Percentiles rank a stretch among this genome's conserved stretches.
These are phyloP conservation scores for Mesitornis unicolor DNA, from an alignment of 2,113 vertebrate genomes.

Conservation along the genomic window DNA sequence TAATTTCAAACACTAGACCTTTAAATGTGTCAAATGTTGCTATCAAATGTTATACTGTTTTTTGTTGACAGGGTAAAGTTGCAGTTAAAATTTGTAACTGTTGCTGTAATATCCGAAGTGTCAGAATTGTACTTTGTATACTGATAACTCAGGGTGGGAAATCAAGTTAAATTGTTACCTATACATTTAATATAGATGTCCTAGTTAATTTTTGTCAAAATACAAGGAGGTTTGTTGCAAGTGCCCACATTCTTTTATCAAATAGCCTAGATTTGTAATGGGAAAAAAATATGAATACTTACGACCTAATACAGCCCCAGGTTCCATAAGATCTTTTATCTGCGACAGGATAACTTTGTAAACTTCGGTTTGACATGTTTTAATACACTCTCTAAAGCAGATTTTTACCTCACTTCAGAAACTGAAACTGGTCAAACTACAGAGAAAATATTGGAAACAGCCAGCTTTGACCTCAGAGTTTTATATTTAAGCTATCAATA, in stretches of 20 bases:
- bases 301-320: neutral
- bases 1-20: neutral
- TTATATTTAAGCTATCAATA: neutral
- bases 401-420: neutral
- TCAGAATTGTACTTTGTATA: neutral
- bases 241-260: neutral
- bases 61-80: neutral
- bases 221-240: accelerated
- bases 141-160: neutral
- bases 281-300: neutral
- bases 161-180: neutral
- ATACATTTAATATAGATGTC: neutral
- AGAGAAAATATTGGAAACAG: neutral
- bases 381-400: neutral
- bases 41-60: neutral
- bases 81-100: neutral
- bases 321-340: neutral
- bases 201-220: neutral
- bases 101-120: neutral
- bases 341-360: neutral
- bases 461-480: neutral
- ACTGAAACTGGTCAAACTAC: neutral
- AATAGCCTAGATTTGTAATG: neutral
- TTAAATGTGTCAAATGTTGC: neutral
- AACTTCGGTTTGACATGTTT: neutral